These are phyloP conservation scores for Coregonus suidteri DNA, from an alignment of 2,797 vertebrate genomes.

Conservation along the genomic window DNA sequence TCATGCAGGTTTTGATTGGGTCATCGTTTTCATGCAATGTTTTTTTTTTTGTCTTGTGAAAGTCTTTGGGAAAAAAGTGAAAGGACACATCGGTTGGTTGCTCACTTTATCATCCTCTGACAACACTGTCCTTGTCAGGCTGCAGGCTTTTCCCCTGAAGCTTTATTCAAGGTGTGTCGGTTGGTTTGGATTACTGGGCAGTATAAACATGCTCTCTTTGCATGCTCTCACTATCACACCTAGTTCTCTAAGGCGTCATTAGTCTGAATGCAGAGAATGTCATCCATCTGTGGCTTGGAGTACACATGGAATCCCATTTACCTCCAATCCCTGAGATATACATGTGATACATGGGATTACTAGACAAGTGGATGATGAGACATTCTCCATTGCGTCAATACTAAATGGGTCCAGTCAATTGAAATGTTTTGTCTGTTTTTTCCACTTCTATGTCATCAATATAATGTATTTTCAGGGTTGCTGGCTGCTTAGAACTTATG, in stretches of 20 bases:
- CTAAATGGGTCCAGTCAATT: not conserved
- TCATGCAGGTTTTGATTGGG: conserved; percentile 28
- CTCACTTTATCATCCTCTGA: conserved; percentile 28
- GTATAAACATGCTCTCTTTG: not conserved
- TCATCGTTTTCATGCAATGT: conserved; percentile 7
- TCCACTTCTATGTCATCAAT: not conserved
- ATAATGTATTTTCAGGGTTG: conserved; percentile 36
- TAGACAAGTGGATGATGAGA: not conserved
- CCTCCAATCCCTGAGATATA: not conserved
- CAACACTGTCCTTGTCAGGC: conserved; percentile 16
- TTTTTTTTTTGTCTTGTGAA: conserved; percentile 4
- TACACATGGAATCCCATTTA: not conserved
- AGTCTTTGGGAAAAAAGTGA: conserved; percentile 1
- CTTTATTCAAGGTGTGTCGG: conserved; percentile 33
- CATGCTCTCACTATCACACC: conserved; percentile 22
- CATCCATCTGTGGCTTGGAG: not conserved
- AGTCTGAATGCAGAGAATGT: not conserved
- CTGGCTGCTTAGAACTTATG: conserved; percentile 14
- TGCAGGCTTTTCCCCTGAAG: conserved; percentile 19
- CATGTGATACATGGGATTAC: not conserved
- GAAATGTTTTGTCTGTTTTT: not conserved
- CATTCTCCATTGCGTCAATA: not conserved
- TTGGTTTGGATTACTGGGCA: conserved; percentile 16
- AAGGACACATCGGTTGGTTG: conserved; percentile 9
- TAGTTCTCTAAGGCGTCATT: not conserved